Base-by-base conservation (phyloP, 2,113 vertebrate species). In the Neomonachus schauinslandi region DNA sequence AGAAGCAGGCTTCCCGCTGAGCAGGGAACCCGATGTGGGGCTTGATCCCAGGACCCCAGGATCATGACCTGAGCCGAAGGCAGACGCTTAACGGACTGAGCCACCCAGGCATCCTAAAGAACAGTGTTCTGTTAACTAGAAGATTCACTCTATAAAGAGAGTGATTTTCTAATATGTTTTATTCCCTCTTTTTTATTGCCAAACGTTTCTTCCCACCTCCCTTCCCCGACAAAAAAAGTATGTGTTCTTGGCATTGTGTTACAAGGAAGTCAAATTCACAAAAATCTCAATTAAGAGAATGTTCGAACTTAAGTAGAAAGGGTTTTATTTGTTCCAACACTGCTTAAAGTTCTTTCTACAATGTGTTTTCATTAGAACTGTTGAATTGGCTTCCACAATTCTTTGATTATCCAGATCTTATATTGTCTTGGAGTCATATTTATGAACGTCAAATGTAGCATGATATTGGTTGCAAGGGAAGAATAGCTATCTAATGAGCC, bases 141-240 rank as follows among this genome's bases (percentile, higher is more conserved):
- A 90, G 89, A 87, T 91, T 74, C n/a, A 90, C 14, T 92, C 84
- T 51, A 36, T 28, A 59, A 72, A 80, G 61, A 33, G 76, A 89
- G 18, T 63, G 36, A 81, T 86, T 87, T 76, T 74, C 51, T 69
- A 82, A 91, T 69, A 83, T 53, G 5, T 91, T 91, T 90, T 81
- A 26, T 97, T 80, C 51, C 7, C 42, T 22, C 19, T 77, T 83
- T 88, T 24, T 79, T 53, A 80, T 39, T 93, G n/a, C n/a, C 28
- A 53, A 80, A 36, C 46, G 36, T 91, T 26, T 24, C 24, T 28
- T 11, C 36, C 4, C 3, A 8, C 1, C 3, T 36, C 28, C 14
- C 51, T 4, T 1, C 24, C 22, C 24, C 10, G 26, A 51, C 51
- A 2, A 8, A 4, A 36, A 92, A 77, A 71, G 51, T 63, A 21